These are phyloP conservation scores for Ischnus inquisitorius DNA, from an alignment of 2,888 invertebrate species.

Conservation along the genomic window DNA sequence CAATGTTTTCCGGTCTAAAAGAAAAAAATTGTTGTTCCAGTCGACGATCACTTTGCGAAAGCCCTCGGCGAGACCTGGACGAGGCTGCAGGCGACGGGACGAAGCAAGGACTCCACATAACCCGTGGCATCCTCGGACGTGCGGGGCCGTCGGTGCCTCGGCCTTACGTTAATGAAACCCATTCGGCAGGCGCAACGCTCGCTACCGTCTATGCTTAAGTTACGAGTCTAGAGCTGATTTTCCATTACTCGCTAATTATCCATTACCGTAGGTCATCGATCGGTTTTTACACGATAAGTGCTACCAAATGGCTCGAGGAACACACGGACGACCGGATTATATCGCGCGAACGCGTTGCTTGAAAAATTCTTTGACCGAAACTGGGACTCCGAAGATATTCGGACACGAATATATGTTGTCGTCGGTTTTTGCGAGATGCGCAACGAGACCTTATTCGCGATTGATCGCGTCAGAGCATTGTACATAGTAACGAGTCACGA, in stretches of 20 bases:
- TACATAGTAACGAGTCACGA: constrained; percentile 55
- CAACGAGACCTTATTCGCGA: constrained; percentile 1
- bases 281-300: constrained; percentile 38
- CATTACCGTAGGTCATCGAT: constrained; percentile 61
- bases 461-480: constrained; percentile 19
- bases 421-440: too few relatives aligned
- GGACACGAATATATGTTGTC: too few relatives aligned
- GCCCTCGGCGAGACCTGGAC: constrained; percentile 85
- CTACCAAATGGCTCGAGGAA: constrained; percentile 62
- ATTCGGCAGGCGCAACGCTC: constrained; percentile 36
- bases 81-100: constrained; percentile 82
- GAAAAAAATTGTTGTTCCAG: constrained; percentile 70
- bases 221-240: constrained; percentile 48
- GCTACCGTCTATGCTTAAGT: constrained; percentile 37
- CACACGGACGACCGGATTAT: neutral
- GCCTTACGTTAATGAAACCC: neutral
- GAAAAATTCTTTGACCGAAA: too few relatives aligned
- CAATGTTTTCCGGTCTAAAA: too few relatives aligned
- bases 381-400: too few relatives aligned
- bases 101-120: constrained; percentile 83
- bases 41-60: constrained; percentile 84
- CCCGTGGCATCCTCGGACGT: constrained; percentile 59
- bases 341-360: neutral
- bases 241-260: constrained; percentile 71
- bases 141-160: constrained; percentile 40